These are phyloP conservation scores for Poeciliopsis turneri DNA, from an alignment of 2,797 vertebrate species.

Conservation along the genomic window DNA sequence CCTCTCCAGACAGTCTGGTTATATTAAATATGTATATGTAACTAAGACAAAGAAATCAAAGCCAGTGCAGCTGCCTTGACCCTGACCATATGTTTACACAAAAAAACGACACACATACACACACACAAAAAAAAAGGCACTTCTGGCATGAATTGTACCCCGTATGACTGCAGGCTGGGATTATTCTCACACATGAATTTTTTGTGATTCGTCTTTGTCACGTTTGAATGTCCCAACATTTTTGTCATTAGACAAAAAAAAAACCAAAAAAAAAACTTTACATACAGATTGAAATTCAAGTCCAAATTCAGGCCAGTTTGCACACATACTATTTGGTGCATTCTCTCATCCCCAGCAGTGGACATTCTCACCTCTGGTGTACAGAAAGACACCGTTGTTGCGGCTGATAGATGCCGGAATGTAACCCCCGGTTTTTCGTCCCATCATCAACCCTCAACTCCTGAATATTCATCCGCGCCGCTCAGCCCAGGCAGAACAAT, in stretches of 20 bases:
- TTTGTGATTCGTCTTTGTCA: not conserved
- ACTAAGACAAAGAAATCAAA: not conserved
- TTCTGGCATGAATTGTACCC: not conserved
- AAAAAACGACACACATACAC: not conserved
- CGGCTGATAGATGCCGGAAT: constrained; percentile 14
- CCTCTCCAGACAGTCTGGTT: not conserved
- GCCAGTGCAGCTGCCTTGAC: not conserved
- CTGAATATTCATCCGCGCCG: constrained; percentile 72
- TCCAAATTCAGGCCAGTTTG: not conserved
- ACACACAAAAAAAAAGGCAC: not conserved
- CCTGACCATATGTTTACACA: not conserved
- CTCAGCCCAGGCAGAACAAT: constrained; percentile 59
- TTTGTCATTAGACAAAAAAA: not conserved
- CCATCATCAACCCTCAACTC: constrained; percentile 40
- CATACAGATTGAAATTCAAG: not conserved
- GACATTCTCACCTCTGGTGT: constrained; percentile 11
- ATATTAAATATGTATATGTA: not conserved
- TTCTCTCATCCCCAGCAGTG: not conserved
- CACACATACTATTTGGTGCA: not conserved
- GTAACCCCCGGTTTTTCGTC: constrained; percentile 10
- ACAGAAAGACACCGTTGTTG: constrained; percentile 67
- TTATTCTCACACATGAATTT: not conserved
- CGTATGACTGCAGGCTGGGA: not conserved
- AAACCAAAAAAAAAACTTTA: not conserved
- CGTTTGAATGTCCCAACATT: not conserved